Percentiles rank a stretch among this genome's conserved stretches.
These are phyloP conservation scores for Sylvietta virens DNA, from an alignment of 2,113 vertebrate species.

Conservation along the genomic window DNA sequence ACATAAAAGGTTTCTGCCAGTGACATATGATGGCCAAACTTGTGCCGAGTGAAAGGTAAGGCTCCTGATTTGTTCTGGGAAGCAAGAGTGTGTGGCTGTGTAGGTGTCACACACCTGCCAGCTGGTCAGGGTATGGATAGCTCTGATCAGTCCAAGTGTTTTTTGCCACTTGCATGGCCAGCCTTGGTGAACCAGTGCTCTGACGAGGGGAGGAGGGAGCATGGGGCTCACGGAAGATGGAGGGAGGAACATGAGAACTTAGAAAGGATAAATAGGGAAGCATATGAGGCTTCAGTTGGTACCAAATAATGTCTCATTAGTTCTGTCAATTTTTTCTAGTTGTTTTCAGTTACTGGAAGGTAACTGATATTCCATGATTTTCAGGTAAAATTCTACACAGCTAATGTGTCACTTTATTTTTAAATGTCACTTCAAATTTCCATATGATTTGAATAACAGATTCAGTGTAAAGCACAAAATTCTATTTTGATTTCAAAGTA, in stretches of 20 bases:
- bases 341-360: background rate
- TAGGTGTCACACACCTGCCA: rapidly evolving
- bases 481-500: background rate
- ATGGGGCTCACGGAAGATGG: rapidly evolving
- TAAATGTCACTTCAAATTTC: background rate
- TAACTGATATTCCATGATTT: background rate
- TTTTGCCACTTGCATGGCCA: background rate
- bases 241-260: too few relatives aligned
- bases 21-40: background rate
- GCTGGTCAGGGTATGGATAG: rapidly evolving
- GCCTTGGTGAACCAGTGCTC: rapidly evolving
- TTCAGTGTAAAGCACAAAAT: background rate
- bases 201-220: background rate
- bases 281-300: background rate
- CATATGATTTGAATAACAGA: background rate
- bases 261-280: background rate
- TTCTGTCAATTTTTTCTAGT: background rate
- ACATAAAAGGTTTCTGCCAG: background rate
- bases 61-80: background rate
- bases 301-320: background rate
- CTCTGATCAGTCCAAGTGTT: rapidly evolving
- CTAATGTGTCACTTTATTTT: background rate
- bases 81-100: background rate
- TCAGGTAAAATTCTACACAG: background rate
- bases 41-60: background rate